Conservation (phyloP, 2,113 vertebrate genomes). For the Odocoileus hemionus region DNA sequence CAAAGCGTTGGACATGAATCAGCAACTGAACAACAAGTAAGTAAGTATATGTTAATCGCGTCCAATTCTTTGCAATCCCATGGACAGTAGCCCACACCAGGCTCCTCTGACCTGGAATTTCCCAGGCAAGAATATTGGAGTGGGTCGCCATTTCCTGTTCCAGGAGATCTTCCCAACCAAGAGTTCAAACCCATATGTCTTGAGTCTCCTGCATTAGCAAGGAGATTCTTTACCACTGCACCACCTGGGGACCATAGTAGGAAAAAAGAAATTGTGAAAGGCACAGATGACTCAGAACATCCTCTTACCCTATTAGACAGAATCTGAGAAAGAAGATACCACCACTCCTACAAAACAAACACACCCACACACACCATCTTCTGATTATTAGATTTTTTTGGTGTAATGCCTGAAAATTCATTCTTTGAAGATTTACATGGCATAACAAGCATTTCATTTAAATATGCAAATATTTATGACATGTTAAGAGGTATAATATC, state of each 20-base stretch:
- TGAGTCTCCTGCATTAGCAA: background rate
- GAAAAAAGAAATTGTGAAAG: background rate
- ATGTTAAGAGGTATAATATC: background rate
- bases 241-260: background rate
- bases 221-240: background rate
- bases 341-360: background rate
- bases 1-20: background rate
- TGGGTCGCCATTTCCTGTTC: background rate
- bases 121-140: background rate
- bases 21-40: background rate
- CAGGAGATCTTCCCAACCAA: background rate
- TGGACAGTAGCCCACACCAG: background rate
- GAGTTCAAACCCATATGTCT: background rate
- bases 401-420: background rate
- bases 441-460: background rate
- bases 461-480: background rate
- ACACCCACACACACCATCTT: background rate
- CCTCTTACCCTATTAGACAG: rapidly evolving
- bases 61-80: background rate
- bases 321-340: background rate
- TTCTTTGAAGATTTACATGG: background rate
- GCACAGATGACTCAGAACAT: background rate
- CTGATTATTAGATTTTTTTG: background rate
- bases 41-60: background rate
- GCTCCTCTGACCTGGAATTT: background rate